A percentile compares a stretch with the other conserved stretches of the same genome.
Conservation (phyloP, 2,797 vertebrate genomes). For the Staurois parvus region DNA sequence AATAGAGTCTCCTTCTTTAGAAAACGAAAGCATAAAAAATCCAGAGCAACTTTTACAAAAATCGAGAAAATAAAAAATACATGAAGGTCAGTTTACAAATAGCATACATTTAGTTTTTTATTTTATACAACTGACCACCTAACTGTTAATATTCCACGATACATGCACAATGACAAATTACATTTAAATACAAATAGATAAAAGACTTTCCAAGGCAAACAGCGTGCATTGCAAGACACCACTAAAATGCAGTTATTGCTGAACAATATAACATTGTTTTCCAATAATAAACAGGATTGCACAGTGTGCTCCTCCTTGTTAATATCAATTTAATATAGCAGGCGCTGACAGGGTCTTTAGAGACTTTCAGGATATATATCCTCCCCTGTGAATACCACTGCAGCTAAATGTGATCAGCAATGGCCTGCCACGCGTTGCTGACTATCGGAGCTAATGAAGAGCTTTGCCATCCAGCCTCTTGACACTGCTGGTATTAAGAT, state of each 20-base stretch:
- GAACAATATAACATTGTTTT: not conserved
- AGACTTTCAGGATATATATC: not conserved
- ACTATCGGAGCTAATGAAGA: constrained; percentile 27
- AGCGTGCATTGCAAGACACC: not conserved
- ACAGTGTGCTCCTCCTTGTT: not conserved
- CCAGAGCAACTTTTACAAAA: no score
- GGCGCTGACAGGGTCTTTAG: not conserved
- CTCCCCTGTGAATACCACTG: constrained; percentile 3
- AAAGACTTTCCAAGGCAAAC: not conserved
- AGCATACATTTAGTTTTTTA: no score
- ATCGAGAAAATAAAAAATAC: no score
- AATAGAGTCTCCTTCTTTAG: no score
- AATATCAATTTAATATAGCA: constrained; percentile 17
- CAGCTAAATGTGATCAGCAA: constrained; percentile 2
- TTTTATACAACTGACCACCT: not conserved
- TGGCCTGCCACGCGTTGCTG: constrained; percentile 22
- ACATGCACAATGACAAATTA: no score
- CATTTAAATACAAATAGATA: not conserved
- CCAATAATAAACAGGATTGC: not conserved
- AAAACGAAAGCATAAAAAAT: no score
- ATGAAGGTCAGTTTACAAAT: no score
- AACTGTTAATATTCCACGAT: not conserved
- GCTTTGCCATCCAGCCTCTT: constrained; percentile 14
- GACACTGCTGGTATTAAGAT: not conserved
- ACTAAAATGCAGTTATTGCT: not conserved